Evolutionary conservation across 2,113 vertebrate genomes (phyloP), one percentile per base, ranked within the genome.

Genomic region (Myxocyprinus asiaticus): DNA sequence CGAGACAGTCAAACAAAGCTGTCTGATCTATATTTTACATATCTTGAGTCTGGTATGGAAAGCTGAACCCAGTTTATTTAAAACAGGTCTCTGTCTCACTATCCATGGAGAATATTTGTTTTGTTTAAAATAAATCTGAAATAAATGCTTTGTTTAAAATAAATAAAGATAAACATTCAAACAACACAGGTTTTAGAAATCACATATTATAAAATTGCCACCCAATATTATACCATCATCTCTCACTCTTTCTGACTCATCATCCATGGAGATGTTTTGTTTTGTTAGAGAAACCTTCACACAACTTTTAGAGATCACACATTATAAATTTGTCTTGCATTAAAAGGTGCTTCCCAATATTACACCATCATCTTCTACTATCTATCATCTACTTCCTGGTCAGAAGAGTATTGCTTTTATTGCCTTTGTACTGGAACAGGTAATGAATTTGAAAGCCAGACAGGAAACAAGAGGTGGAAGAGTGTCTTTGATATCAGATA

Each of bases 391-490:
- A 42, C 53, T 81, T 83, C 61, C 70, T 76, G 76, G 11, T 76
- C 33, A 12, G 69, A 68, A 50, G 15, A 22, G 45, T 73, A 51
- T 61, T 55, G 70, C 77, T 79, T 83, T 79, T 77, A 83, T 83
- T 76, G 81, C 64, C 33, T 45, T 66, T 22, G 33, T 66, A 63
- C 55, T 63, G 15, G 66, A 51, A 47, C 15, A 22, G 4, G 2
- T 67, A 56, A 80, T 81, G 64, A 79, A 80, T 82, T 77, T 82
- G 67, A 79, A 77, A 80, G 80, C 65, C 53, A 69, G 9, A 4
- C 48, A 48, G 59, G 55, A 64, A 68, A 58, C 67, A 64, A 51
- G 15, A 72, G 55, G 61, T 56, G n/a, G 55, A 80, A 61, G 67
- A 63, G 68, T 65, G 62, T 70, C 73, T 80, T 76, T 74, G 65